phyloP scores from a whole-genome alignment of 2,888 invertebrate species.

The Trissonchulus sp. region DNA sequence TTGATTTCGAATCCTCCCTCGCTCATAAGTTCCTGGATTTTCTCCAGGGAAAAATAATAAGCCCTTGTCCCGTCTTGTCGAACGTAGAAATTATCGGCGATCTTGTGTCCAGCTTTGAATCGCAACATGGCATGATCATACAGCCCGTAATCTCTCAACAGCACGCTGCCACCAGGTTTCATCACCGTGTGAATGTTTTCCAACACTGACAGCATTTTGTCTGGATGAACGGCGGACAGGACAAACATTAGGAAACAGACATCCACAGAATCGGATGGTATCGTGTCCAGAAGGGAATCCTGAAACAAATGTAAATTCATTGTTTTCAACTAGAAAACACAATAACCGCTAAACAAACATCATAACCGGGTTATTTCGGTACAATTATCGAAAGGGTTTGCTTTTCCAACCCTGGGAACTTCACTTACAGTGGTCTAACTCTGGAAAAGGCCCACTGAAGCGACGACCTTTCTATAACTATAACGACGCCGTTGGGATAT shows the following conservation, averaged over 20 bases:
- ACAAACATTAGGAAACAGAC: conserved; percentile 87
- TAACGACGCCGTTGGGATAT: too few species aligned
- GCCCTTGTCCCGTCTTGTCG: conserved; percentile 89
- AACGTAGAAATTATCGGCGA: conserved; percentile 80
- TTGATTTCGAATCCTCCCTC: conserved; percentile 66
- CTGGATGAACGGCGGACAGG: conserved; percentile 83
- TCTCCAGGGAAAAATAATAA: conserved; percentile 61
- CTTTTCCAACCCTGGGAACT: too few species aligned
- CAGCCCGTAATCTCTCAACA: conserved; percentile 87
- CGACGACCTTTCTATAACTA: too few species aligned
- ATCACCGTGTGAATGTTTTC: conserved; percentile 62
- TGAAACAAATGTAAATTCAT: not conserved
- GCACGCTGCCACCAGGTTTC: conserved; percentile 67
- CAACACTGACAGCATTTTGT: conserved; percentile 63
- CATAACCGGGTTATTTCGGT: too few species aligned
- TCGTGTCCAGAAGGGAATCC: conserved; percentile 59
- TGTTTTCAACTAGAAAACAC: too few species aligned
- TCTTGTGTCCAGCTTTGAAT: conserved; percentile 85
- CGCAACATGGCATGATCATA: conserved; percentile 92
- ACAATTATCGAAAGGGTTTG: too few species aligned
- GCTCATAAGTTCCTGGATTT: conserved; percentile 63
- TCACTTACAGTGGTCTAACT: too few species aligned
- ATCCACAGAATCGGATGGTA: conserved; percentile 60
- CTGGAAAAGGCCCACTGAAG: too few species aligned
- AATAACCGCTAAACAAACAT: too few species aligned